Base-by-base conservation (phyloP, 2,113 vertebrate species). In the Chamaetylas fuelleborni region DNA sequence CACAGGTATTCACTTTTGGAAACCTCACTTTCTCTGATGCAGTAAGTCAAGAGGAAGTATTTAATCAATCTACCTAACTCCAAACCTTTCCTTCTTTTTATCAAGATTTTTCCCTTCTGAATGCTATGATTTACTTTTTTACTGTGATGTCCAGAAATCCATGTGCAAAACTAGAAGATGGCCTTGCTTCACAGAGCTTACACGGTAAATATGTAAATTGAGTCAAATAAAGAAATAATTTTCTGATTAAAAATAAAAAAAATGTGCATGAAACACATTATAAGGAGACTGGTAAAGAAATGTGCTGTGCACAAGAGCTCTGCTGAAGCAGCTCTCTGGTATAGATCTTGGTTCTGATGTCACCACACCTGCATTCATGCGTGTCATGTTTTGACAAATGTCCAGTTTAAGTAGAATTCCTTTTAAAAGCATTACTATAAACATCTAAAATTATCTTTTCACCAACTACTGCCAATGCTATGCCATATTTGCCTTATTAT, bases 1-100 rank as follows among this genome's bases (percentile, higher is more conserved):
- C n/a, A 17, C 3, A 69, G 38, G 22, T 65, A n/a, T 82, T 93
- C 50, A 56, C 58, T 85, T 91, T 24, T 48, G 48, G 70, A 89
- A 85, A 69, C 58, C 53, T 91, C 73, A 5, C 77, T 91, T 86
- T 66, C 61, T 72, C 45, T 53, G 40, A 43, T 73, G 57, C 29
- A 29, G 12, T 24, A 65, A 85, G 38, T 69, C 33, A 76, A 76
- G 58, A 88, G 34, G 28, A 67, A 22, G 11, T 74, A 65, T 61
- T 95, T 81, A 60, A 86, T 92, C 81, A 85, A 7, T 65, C 33
- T 80, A 19, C 64, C 84, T 93, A 83, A 92, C 73, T 50, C 36
- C 47, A 90, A 91, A 77, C 17, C 10, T 66, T 92, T 54, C 33
- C 34, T 85, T 65, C 48, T 91, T 90, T 88, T 88, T 33, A 77